Evolutionary conservation across 2,797 vertebrate genomes (phyloP), one percentile per base, ranked within the genome.

Genomic region (Oryzias sinensis): DNA sequence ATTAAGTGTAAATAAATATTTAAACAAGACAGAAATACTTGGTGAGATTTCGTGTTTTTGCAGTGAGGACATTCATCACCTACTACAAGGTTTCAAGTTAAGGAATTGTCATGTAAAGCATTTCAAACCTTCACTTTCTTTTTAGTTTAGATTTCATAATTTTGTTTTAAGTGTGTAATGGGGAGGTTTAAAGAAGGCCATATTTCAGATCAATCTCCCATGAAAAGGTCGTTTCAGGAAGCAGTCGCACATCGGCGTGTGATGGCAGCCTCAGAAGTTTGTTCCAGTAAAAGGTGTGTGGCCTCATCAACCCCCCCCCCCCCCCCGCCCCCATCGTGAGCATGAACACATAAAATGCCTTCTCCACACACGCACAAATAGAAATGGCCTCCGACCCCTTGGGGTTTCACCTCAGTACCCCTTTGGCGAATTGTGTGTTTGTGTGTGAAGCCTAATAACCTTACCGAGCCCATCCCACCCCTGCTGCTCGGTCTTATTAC

Each of bases 401-500:
- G 64, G 67, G 80, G 62, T 55, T 43, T 66, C 62, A 76, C 81
- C 78, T 76, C 63, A 33, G 62, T 62, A 64, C 70, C 68, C 72
- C 59, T 73, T 72, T 69, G 76, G 72, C 57, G 33, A 75, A 62
- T 67, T 33, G 43, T 79, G 84, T 72, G 72, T 80, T 72, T 75
- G 76, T 75, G 70, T 70, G 66, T 48, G 62, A 69, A 70, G 63
- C 77, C 72, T 82, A 83, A 87, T 87, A 83, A 82, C 83, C 79
- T 77, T 41, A 77, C 69, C 29, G 52, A 64, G 60, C 49, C 74
- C 69, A 59, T 65, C 60, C 74, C 72, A 72, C 79, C 84, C 84
- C 84, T 70, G 76, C 74, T 77, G 81, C 74, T 85, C 68, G 33
- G 45, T 65, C 78, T 82, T 85, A 81, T 87, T 84, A 82, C 73